phyloP scores from a whole-genome alignment of 1,140 invertebrate species.

The Pseudomyrmex dendroicus region DNA sequence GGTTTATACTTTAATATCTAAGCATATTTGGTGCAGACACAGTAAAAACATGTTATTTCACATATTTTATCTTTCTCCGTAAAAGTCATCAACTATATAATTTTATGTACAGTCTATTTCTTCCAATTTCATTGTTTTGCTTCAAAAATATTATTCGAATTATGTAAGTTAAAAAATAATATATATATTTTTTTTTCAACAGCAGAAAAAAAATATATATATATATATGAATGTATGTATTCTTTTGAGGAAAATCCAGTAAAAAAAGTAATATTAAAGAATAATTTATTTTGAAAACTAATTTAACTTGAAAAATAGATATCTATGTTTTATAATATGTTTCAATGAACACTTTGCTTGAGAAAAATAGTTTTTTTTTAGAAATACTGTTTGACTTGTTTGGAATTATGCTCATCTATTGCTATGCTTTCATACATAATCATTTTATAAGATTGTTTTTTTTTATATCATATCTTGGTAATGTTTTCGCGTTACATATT shows the following conservation, averaged over 20 bases:
- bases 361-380: slow-evolving; percentile 64
- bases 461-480: slow-evolving; percentile 8
- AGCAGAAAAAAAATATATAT: slow-evolving; percentile 44
- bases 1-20: slow-evolving; percentile 69
- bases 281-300: slow-evolving; percentile 59
- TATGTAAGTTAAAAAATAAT: slow-evolving; percentile 53
- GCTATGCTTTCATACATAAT: slow-evolving; percentile 62
- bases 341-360: slow-evolving; percentile 60
- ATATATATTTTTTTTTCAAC: slow-evolving; percentile 34
- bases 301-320: slow-evolving; percentile 67
- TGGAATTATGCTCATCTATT: slow-evolving; percentile 73
- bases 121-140: slow-evolving; percentile 34
- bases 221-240: slow-evolving; percentile 9
- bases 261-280: slow-evolving; percentile 33
- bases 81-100: slow-evolving; percentile 41
- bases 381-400: slow-evolving; percentile 62
- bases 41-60: slow-evolving; percentile 64
- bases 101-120: slow-evolving; percentile 60
- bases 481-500: not conserved
- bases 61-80: slow-evolving; percentile 19
- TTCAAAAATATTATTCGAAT: slow-evolving; percentile 47
- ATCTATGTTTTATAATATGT: slow-evolving; percentile 60
- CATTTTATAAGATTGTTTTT: slow-evolving; percentile 39
- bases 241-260: slow-evolving; percentile 27
- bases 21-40: slow-evolving; percentile 64